Base-by-base conservation (phyloP, 2,797 vertebrate genomes). In the Pangasius sanitwongsei region DNA sequence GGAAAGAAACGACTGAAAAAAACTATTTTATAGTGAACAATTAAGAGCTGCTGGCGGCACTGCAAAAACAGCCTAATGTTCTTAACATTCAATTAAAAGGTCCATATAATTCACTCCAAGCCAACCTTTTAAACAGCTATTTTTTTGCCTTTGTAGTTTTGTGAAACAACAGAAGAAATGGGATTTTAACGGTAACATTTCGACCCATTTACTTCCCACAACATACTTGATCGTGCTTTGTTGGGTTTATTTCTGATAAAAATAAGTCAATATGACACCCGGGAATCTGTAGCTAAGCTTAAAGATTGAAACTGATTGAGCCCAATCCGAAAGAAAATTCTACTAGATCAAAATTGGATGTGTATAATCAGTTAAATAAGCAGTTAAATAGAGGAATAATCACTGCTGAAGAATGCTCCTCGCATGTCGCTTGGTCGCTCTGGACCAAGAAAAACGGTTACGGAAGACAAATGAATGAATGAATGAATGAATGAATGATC, bases 101-200 rank as follows among this genome's bases (percentile, higher is more conserved):
- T 86, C 85, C 85, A 86, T 86, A 86, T 75, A 86, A 86, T 86
- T 86, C 85, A 55, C 85, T 75, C 69, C 69, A 57, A 86, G 55
- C 65, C 67, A 59, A n/a, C 25, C 53, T 48, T 86, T 75, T 75
- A 86, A 86, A 61, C 85, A 75, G 37, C 55, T 61, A 92, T 44
- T 44, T 86, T 92, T 91, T 92, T 90, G 81, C 53, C 69, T 86
- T 75, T 75, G 85, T 86, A 86, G 53, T 59, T 86, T 86, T 44
- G 23, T 34, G 4, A 16, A 74, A 18, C 84, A 61, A 75, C 69
- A 59, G 55, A 75, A 18, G 25, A 75, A 86, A 86, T 7, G 0
- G 34, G 59, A 59, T 85, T 85, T 48, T 28, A n/a, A 44, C 6
- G 6, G 44, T 44, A 44, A 41, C 59, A 83, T 16, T 83, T 85